Evolutionary conservation across 1,140 invertebrate genomes (phyloP), one percentile per base, ranked within the genome.

Genomic region (Drosophila littoralis): DNA sequence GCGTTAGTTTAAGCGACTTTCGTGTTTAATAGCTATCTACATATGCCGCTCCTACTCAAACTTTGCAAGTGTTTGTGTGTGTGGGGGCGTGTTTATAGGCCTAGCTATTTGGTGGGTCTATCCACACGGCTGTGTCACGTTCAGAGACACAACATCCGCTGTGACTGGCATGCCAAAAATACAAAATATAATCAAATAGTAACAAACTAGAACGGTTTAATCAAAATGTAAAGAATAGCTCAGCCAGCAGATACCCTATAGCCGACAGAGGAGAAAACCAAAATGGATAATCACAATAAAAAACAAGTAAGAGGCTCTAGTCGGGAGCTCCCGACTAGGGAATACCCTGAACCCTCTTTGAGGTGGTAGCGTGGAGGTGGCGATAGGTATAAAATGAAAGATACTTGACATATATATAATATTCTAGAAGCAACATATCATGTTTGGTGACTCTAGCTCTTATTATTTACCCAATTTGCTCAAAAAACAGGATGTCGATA

Each of bases 1-100:
- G 64, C 64, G 83, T 83, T 88, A 77, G 83, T 77, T 83, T 77
- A 77, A 85, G 81, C 69, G 61, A 55, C 74, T 78, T 77, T 78
- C 83, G 84, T 86, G 83, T 71, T 82, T 86, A 55, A 83, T 77
- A 72, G 60, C 54, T 63, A 73, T 57, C 54, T 68, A 45, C 71
- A 71, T 65, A 68, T 77, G 67, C 38, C 43, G 40, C 66, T 36
- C 55, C 63, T 9, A 32, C 63, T 35, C 48, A 13, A 46, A 46
- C 12, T 54, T n/a, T 43, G 33, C 38, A 51, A 63, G 32, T 73
- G 67, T 48, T 10, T 9, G 64, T 63, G 32, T 38, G 15, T 13
- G 42, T 5, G 61, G 22, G 36, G 10, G 55, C 12, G 7, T 63
- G n/a, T 46, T 15, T 15, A 22, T 55, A 42, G 45, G 36, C 55